Conservation (phyloP, 2,113 vertebrate species). For the Echinops telfairi region DNA sequence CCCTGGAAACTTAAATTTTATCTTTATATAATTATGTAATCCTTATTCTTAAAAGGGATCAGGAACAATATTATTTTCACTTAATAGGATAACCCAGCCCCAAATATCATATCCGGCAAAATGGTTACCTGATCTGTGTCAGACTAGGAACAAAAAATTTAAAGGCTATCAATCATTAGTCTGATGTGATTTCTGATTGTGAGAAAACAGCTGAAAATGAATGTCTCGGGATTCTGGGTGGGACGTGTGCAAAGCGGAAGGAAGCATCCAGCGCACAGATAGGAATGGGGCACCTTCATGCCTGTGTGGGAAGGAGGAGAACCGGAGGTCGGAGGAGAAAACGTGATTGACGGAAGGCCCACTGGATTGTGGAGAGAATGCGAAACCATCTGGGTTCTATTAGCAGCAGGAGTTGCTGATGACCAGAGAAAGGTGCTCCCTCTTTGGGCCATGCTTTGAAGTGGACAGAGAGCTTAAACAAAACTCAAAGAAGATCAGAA, state of each 20-base stretch:
- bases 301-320: background rate
- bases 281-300: background rate
- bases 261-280: constrained; percentile 23
- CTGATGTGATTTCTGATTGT: background rate
- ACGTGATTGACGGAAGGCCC: background rate
- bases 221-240: background rate
- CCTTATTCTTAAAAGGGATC: background rate
- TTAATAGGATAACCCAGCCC: background rate
- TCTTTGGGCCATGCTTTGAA: background rate
- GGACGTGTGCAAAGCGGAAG: background rate
- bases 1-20: background rate
- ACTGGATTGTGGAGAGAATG: background rate
- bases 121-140: background rate
- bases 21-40: background rate
- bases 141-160: constrained; percentile 1
- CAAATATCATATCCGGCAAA: background rate
- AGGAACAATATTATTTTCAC: background rate
- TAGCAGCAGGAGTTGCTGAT: background rate
- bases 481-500: background rate
- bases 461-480: background rate
- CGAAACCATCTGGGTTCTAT: background rate
- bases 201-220: constrained; percentile 30
- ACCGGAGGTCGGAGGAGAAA: background rate
- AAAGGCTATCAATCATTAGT: background rate
- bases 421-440: background rate